phyloP scores from a whole-genome alignment of 2,113 vertebrate genomes.

The Micronisus gabar region DNA sequence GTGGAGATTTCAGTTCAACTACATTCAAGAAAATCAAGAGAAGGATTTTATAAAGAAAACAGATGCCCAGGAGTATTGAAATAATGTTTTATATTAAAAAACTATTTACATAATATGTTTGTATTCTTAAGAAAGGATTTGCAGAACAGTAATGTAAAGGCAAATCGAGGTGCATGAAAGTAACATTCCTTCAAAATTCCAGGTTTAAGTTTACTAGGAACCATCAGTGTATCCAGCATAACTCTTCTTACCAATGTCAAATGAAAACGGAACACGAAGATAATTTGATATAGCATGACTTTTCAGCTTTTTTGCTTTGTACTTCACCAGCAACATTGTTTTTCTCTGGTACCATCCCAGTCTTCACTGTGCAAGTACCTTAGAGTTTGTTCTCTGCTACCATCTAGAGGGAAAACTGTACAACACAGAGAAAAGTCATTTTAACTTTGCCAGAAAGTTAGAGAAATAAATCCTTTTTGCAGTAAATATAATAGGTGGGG shows the following conservation, averaged over 20 bases:
- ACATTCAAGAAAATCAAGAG: not conserved
- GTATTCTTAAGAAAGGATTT: not conserved
- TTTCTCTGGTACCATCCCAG: not conserved
- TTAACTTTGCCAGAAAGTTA: not conserved
- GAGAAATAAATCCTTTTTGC: not conserved
- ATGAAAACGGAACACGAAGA: not conserved
- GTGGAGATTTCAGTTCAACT: not conserved
- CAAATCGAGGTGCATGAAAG: not conserved
- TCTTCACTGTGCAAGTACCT: not conserved
- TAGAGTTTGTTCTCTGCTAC: constrained; percentile 57
- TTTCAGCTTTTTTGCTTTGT: not conserved
- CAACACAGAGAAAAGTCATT: not conserved
- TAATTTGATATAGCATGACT: not conserved
- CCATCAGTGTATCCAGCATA: not conserved
- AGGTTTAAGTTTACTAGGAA: not conserved
- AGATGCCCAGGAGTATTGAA: not conserved
- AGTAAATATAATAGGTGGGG: not conserved
- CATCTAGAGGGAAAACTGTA: constrained; percentile 42
- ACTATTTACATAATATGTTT: not conserved
- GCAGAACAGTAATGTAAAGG: not conserved
- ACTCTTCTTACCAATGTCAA: not conserved
- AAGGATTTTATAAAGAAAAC: not conserved
- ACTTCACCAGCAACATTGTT: not conserved
- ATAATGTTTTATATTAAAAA: not conserved
- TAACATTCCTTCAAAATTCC: not conserved